phyloP scores from a whole-genome alignment of 1,140 invertebrate species.

The Eciton burchellii region DNA sequence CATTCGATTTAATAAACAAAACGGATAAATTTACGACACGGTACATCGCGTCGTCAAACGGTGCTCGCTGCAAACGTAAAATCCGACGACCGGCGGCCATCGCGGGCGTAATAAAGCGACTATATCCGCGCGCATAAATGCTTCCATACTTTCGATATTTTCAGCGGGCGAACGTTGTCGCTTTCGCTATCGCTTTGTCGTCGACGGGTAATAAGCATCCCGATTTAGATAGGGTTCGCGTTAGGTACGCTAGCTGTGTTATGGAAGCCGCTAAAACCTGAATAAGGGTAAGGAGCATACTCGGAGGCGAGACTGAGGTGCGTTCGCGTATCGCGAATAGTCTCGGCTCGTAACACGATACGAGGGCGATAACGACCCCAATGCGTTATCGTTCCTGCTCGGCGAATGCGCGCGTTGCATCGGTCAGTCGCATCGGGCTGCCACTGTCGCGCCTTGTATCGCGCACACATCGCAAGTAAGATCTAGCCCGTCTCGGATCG shows the following conservation, averaged over 20 bases:
- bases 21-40: background rate
- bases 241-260: background rate
- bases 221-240: slow-evolving; percentile 36
- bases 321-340: slow-evolving; percentile 51
- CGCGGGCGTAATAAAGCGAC: background rate
- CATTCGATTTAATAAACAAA: slow-evolving; percentile 14
- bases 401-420: slow-evolving; percentile 40
- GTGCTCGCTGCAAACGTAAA: background rate
- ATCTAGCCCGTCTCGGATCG: slow-evolving; percentile 22
- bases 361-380: slow-evolving; percentile 67
- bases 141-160: slow-evolving; percentile 28
- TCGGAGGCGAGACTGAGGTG: slow-evolving; percentile 12
- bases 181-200: slow-evolving; percentile 41
- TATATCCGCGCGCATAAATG: background rate
- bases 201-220: slow-evolving; percentile 47
- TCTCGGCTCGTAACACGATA: slow-evolving; percentile 71
- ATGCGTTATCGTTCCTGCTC: slow-evolving; percentile 69
- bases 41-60: background rate
- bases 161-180: background rate
- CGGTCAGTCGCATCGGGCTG: slow-evolving; percentile 50
- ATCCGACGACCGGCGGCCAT: slow-evolving; percentile 9
- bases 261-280: slow-evolving; percentile 37
- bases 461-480: slow-evolving; percentile 31
- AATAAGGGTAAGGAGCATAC: slow-evolving; percentile 1
- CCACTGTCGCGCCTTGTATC: slow-evolving; percentile 21